Evolutionary conservation across 2,113 vertebrate species (phyloP), one percentile per base, ranked within the genome.

Genomic region (Menidia beryllina): DNA sequence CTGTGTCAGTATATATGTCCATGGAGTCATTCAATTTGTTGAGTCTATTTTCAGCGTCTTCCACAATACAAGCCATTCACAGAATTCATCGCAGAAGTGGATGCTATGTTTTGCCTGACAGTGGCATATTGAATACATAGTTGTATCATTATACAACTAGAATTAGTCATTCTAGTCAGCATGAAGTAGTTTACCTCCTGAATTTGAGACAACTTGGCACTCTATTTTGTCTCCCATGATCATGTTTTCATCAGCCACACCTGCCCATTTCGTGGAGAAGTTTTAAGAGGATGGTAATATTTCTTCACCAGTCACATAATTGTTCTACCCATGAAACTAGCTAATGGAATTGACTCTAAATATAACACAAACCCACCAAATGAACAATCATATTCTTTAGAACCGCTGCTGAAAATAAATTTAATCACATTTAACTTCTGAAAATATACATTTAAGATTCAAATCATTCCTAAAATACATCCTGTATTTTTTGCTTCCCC

Each of bases 11-110:
- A 41, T 17, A 15, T 24, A 12, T 69, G 26, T 58, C 58, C 12
- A 66, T 34, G 30, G 7, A 34, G 30, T 10, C 2, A 8, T 34
- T 34, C 10, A 34, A 5, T 47, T 0, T 41, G 51, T 12, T 7
- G 3, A 52, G 55, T 67, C 15, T 54, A 39, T 45, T 75, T 75
- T 75, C 23, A 15, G 24, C 38, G 27, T 62, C 39, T 50, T 79
- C 79, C 20, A 65, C 72, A 83, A 81, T 15, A 25, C 3, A 0
- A 49, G 5, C 75, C 72, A 59, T 83, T 56, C 56, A 49, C 63
- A 54, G 69, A 36, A 53, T 58, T 70, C 47, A 72, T 55, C 65
- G 63, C 64, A 75, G 71, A 70, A 63, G 72, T 77, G 75, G 49
- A 73, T 72, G 25, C 69, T 13, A 30, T 60, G 26, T 47, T 79